These are phyloP conservation scores for Andrena camellia DNA, from an alignment of 2,888 invertebrate genomes.

Conservation along the genomic window DNA sequence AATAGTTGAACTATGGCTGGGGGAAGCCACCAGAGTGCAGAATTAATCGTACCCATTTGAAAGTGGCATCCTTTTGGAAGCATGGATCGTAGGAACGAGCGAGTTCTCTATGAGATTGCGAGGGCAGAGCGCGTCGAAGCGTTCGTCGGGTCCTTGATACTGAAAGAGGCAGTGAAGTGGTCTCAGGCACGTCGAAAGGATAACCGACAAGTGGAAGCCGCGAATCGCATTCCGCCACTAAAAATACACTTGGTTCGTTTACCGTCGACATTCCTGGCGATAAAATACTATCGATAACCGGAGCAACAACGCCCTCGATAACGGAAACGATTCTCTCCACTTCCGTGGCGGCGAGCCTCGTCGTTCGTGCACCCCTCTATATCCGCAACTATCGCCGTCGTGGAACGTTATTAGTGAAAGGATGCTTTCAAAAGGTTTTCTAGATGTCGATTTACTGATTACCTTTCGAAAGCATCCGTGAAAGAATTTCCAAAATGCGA, in stretches of 20 bases:
- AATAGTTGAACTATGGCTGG: too few relatives aligned
- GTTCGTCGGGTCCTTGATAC: slow-evolving; percentile 46
- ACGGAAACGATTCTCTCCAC: not conserved
- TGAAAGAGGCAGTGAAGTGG: slow-evolving; percentile 42
- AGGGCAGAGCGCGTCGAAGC: slow-evolving; percentile 28
- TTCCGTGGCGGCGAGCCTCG: slow-evolving; percentile 7
- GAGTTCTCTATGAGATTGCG: not conserved
- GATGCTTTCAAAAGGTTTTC: slow-evolving; percentile 84
- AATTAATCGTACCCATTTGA: too few relatives aligned
- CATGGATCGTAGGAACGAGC: not conserved
- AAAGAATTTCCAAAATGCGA: slow-evolving; percentile 11
- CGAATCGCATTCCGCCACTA: slow-evolving; percentile 38
- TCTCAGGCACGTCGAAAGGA: slow-evolving; percentile 47
- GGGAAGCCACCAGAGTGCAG: too few relatives aligned
- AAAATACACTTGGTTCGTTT: slow-evolving; percentile 40
- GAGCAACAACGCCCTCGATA: slow-evolving; percentile 9
- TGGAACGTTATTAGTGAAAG: slow-evolving; percentile 49
- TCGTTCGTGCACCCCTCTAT: not conserved
- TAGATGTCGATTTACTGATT: slow-evolving; percentile 75
- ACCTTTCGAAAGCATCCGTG: slow-evolving; percentile 85
- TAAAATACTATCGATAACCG: slow-evolving; percentile 24
- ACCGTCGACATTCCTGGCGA: slow-evolving; percentile 17
- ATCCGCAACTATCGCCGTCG: not conserved
- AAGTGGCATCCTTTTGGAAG: not conserved
- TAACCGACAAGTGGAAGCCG: slow-evolving; percentile 36